phyloP scores from a whole-genome alignment of 2,888 invertebrate genomes.

The Yponomeuta sedellus region DNA sequence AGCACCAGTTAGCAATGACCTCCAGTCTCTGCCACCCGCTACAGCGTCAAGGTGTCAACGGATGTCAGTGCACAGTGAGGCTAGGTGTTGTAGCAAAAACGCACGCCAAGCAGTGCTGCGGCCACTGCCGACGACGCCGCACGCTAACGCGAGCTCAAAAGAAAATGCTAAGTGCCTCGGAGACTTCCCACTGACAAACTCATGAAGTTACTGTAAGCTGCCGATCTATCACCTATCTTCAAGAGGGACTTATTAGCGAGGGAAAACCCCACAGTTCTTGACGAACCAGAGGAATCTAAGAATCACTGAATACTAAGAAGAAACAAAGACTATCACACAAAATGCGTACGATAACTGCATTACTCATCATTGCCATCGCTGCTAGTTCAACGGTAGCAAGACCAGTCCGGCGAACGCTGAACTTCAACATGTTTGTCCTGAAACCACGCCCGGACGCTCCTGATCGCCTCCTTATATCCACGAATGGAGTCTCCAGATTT shows the following conservation, averaged over 20 bases:
- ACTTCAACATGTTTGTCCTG: slow-evolving; percentile 67
- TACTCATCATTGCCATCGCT: slow-evolving; percentile 44
- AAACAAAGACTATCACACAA: neutral
- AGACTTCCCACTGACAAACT: neutral
- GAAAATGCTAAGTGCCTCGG: neutral
- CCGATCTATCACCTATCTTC: neutral
- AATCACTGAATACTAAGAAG: neutral
- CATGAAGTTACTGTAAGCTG: neutral
- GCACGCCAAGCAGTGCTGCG: slow-evolving; percentile 53
- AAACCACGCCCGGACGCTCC: slow-evolving; percentile 44
- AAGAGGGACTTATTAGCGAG: too few species aligned
- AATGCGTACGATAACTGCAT: slow-evolving; percentile 6
- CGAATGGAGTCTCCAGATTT: slow-evolving; percentile 73
- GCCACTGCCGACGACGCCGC: slow-evolving; percentile 45
- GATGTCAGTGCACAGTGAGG: slow-evolving; percentile 27
- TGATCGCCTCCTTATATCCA: slow-evolving; percentile 49
- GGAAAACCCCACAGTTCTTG: neutral
- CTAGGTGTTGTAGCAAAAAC: slow-evolving; percentile 64
- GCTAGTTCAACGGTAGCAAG: slow-evolving; percentile 38
- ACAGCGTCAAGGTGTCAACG: neutral
- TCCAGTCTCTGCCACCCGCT: neutral
- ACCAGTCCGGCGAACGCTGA: slow-evolving; percentile 60
- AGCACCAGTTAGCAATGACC: neutral
- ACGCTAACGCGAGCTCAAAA: slow-evolving; percentile 32
- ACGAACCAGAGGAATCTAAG: neutral